phyloP scores from a whole-genome alignment of 92 coral and sea anemone genomes.

The Zoanthus solanderi region DNA sequence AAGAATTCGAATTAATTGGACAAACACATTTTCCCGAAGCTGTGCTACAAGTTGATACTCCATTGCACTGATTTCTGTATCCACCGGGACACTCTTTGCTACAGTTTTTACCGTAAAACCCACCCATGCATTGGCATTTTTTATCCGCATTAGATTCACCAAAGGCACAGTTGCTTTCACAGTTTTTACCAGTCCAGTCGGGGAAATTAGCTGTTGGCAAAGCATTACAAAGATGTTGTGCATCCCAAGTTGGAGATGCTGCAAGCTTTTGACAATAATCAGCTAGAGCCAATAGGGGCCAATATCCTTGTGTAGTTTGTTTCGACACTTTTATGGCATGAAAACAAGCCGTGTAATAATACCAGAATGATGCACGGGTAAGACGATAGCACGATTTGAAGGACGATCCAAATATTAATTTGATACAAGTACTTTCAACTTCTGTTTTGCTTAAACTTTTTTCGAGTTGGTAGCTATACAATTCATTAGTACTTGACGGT shows the following conservation, averaged over 20 bases:
- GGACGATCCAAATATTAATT: slow-evolving; percentile 39
- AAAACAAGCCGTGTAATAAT: slow-evolving; percentile 66
- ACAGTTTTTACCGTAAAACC: slow-evolving; percentile 65
- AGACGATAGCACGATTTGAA: slow-evolving; percentile 42
- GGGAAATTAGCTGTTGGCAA: slow-evolving; percentile 52
- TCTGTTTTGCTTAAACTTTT: background rate
- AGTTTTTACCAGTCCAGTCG: slow-evolving; percentile 65
- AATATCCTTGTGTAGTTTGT: slow-evolving; percentile 47
- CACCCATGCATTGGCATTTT: slow-evolving; percentile 57
- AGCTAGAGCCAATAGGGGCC: slow-evolving; percentile 58
- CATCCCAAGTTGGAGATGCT: slow-evolving; percentile 56
- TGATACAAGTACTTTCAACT: slow-evolving; percentile 49
- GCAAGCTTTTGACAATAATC: slow-evolving; percentile 59
- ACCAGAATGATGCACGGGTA: slow-evolving; percentile 41
- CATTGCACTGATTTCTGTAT: slow-evolving; percentile 54
- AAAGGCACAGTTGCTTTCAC: slow-evolving; percentile 53
- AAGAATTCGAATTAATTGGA: slow-evolving; percentile 61
- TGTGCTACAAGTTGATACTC: slow-evolving; percentile 50
- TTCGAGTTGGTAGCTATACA: background rate
- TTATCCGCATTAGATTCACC: slow-evolving; percentile 35
- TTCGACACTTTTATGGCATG: slow-evolving; percentile 46
- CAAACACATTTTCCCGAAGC: slow-evolving; percentile 65
- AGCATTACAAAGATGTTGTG: slow-evolving; percentile 49
- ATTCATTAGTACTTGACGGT: slow-evolving; percentile 2
- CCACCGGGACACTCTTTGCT: slow-evolving; percentile 74